A percentile compares a stretch with the other conserved stretches of the same genome.
These are phyloP conservation scores for Oxystoma pomonae DNA, from an alignment of 2,888 invertebrate species.

Conservation along the genomic window DNA sequence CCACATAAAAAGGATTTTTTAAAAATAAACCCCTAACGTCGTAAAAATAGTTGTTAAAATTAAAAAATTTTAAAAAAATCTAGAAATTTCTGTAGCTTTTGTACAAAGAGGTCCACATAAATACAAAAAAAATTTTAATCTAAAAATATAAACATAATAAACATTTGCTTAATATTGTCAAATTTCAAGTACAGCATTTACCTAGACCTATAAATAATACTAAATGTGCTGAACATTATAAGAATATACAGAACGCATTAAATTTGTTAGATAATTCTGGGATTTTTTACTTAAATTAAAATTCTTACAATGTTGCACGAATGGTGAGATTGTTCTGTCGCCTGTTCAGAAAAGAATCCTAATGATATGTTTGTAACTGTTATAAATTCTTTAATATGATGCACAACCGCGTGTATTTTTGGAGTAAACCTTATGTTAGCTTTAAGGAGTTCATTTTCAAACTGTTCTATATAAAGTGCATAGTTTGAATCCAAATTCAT, in stretches of 20 bases:
- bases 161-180: too few relatives aligned
- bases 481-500: not conserved
- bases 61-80: too few relatives aligned
- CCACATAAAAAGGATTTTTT: too few relatives aligned
- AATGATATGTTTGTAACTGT: not conserved
- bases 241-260: not conserved
- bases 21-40: too few relatives aligned
- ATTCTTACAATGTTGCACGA: not conserved
- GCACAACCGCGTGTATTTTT: not conserved
- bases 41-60: too few relatives aligned
- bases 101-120: too few relatives aligned
- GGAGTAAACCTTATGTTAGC: not conserved
- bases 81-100: too few relatives aligned
- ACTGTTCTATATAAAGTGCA: not conserved
- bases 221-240: too few relatives aligned
- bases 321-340: not conserved
- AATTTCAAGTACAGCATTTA: too few relatives aligned
- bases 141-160: too few relatives aligned
- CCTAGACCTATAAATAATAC: too few relatives aligned
- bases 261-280: not conserved
- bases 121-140: too few relatives aligned
- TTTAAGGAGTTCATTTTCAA: not conserved
- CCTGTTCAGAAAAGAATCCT: not conserved
- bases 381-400: not conserved
- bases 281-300: not conserved